Evolutionary conservation across 1,140 invertebrate genomes (phyloP).

Genomic region (Pseudobourletiella spinata): DNA sequence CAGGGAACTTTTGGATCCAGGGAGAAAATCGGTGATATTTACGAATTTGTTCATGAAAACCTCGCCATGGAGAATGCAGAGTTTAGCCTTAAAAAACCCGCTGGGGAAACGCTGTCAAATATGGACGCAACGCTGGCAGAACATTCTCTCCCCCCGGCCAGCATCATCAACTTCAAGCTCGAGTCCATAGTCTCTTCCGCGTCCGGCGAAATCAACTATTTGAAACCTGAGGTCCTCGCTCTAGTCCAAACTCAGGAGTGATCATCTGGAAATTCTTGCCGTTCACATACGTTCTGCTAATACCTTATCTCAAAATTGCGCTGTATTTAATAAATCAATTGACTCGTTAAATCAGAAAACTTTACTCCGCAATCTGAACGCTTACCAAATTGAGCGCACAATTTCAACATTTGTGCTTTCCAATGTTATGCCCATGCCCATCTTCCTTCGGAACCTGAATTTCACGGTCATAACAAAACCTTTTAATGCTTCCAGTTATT

Average conservation of each 20-base stretch:
- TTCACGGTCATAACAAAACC: too few relatives aligned
- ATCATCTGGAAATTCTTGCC: not conserved
- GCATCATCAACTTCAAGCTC: conserved; percentile 59
- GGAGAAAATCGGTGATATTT: conserved; percentile 59
- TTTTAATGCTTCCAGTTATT: too few relatives aligned
- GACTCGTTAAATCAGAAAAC: not conserved
- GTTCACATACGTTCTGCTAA: too few relatives aligned
- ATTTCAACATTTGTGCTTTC: too few relatives aligned
- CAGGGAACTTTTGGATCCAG: conserved; percentile 74
- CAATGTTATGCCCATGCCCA: too few relatives aligned
- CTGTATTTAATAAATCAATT: not conserved
- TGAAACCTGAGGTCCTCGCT: conserved; percentile 65
- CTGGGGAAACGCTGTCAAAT: conserved; percentile 51
- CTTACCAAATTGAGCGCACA: too few relatives aligned
- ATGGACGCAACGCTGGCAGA: conserved; percentile 58
- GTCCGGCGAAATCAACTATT: conserved; percentile 49
- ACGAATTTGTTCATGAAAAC: conserved; percentile 64
- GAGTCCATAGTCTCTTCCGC: conserved; percentile 45
- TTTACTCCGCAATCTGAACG: too few relatives aligned
- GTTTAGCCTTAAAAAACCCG: conserved; percentile 55
- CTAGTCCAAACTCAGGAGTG: conserved; percentile 50
- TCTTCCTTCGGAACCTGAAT: too few relatives aligned
- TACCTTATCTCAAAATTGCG: conserved; percentile 52
- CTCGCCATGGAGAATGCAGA: conserved; percentile 52
- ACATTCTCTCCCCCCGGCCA: conserved; percentile 62